phyloP scores from a whole-genome alignment of 2,113 vertebrate genomes.

The Microtus richardsoni region DNA sequence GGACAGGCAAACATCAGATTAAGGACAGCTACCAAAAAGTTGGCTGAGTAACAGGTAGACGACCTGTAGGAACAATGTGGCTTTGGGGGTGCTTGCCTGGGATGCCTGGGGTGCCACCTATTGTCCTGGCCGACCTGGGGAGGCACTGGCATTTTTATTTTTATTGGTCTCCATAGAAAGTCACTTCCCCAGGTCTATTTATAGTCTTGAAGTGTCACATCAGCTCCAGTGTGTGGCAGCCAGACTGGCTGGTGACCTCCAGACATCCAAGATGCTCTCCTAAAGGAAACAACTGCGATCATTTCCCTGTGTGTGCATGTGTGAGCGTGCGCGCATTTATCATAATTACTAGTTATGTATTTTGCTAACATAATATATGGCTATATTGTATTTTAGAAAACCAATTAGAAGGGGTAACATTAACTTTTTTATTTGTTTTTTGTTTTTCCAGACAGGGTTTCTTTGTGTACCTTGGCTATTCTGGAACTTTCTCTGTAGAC shows the following conservation, averaged over 20 bases:
- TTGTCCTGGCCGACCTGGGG: neutral
- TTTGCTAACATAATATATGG: neutral
- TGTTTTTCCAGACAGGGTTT: neutral
- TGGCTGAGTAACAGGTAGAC: neutral
- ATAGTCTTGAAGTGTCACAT: constrained; percentile 7
- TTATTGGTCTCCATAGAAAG: constrained; percentile 46
- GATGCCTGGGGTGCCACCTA: neutral
- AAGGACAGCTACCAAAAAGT: neutral
- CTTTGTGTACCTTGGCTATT: neutral
- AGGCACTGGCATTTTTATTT: constrained; percentile 13
- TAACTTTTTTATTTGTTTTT: neutral
- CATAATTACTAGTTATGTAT: neutral
- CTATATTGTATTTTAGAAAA: neutral
- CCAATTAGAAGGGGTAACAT: neutral
- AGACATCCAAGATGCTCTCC: neutral
- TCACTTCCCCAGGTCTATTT: constrained; percentile 29
- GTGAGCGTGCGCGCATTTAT: neutral
- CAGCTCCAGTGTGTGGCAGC: neutral
- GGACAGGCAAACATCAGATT: neutral
- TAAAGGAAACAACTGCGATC: neutral
- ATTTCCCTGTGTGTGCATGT: neutral
- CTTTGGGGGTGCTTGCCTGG: neutral
- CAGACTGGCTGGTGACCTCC: constrained; percentile 25
- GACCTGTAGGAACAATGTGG: neutral
- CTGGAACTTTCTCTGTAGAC: neutral